These are phyloP conservation scores for Xiphydria camelus DNA, from an alignment of 2,888 invertebrate species.

Conservation along the genomic window DNA sequence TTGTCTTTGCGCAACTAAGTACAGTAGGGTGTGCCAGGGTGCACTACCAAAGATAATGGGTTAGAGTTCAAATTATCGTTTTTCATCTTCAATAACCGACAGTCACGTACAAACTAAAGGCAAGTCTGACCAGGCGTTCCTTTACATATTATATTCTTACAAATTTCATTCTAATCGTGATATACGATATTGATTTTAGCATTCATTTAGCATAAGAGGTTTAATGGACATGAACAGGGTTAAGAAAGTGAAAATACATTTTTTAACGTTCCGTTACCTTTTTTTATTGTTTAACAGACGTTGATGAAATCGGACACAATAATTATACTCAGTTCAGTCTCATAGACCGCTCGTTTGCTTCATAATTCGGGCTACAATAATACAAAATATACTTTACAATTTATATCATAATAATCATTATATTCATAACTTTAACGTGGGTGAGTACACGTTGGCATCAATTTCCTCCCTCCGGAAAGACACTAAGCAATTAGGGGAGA, in stretches of 20 bases:
- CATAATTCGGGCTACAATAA: slow-evolving; percentile 43
- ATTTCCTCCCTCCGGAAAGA: background rate
- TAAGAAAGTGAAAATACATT: slow-evolving; percentile 26
- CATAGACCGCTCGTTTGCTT: slow-evolving; percentile 35
- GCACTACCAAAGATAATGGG: too few relatives aligned
- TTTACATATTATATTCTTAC: too few relatives aligned
- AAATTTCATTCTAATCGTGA: too few relatives aligned
- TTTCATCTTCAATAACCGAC: too few relatives aligned
- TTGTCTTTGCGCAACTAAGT: too few relatives aligned
- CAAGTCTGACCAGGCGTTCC: too few relatives aligned
- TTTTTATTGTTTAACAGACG: slow-evolving; percentile 31
- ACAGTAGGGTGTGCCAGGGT: too few relatives aligned
- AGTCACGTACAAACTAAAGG: too few relatives aligned
- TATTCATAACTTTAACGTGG: slow-evolving; percentile 11
- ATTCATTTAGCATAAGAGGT: too few relatives aligned
- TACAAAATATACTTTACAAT: slow-evolving; percentile 50
- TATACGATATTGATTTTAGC: too few relatives aligned
- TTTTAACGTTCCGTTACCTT: slow-evolving; percentile 28
- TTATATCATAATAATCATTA: slow-evolving; percentile 38
- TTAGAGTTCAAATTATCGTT: too few relatives aligned
- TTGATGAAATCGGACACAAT: slow-evolving; percentile 32
- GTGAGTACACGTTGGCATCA: background rate
- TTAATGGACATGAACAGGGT: too few relatives aligned
- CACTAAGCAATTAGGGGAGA: background rate
- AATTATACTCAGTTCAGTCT: slow-evolving; percentile 28